phyloP scores from a whole-genome alignment of 2,888 invertebrate genomes.

The Parnassius orleans region DNA sequence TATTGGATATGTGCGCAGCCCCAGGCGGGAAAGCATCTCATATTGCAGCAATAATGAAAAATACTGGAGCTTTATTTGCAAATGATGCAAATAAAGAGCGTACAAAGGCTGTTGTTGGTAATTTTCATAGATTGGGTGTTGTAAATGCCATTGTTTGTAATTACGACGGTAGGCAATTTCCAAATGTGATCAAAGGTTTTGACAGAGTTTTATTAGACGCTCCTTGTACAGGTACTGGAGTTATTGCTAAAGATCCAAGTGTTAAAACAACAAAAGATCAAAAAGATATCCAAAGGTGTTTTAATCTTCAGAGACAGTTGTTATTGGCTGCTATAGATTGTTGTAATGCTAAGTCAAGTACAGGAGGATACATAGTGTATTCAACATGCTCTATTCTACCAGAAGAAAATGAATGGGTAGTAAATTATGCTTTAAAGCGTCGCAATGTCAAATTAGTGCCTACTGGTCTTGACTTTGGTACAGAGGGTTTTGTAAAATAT shows the following conservation, averaged over 20 bases:
- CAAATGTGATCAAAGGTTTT: conserved; percentile 92
- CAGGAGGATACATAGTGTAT: conserved; percentile 98
- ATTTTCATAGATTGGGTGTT: conserved; percentile 97
- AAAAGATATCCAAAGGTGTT: conserved; percentile 94
- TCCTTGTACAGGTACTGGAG: conserved; percentile 99
- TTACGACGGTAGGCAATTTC: conserved; percentile 94
- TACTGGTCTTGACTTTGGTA: conserved; percentile 96
- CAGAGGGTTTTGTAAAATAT: conserved; percentile 95
- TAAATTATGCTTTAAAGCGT: conserved; percentile 96
- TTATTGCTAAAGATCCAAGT: conserved; percentile 97
- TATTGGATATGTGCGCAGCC: conserved; percentile 98
- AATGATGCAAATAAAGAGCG: conserved; percentile 97
- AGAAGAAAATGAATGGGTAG: conserved; percentile 99
- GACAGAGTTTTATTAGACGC: conserved; percentile 98
- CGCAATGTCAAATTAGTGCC: conserved; percentile 96
- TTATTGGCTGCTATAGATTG: conserved; percentile 98
- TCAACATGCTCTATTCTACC: conserved; percentile 99
- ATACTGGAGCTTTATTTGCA: conserved; percentile 96
- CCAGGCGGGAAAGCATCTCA: conserved; percentile 99
- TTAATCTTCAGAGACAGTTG: conserved; percentile 95
- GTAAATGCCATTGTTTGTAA: conserved; percentile 95
- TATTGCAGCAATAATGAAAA: conserved; percentile 98
- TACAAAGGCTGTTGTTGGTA: conserved; percentile 95
- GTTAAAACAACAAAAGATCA: conserved; percentile 96
- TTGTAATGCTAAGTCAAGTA: conserved; percentile 93